Conservation (phyloP, 1,140 invertebrate genomes). For the Bombus breviceps region DNA sequence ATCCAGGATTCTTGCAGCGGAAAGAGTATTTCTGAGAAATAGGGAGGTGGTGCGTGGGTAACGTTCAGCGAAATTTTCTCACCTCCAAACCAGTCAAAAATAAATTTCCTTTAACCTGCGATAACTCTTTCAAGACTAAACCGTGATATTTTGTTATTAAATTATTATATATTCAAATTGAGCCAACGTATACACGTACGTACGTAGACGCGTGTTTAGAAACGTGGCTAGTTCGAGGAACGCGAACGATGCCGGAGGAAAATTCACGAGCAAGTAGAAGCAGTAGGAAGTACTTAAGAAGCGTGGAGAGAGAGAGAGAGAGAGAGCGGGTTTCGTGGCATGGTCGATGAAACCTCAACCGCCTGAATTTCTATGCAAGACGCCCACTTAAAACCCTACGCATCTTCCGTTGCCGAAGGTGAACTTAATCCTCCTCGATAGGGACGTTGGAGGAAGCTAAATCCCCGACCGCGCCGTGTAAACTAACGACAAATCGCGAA, state of each 20-base stretch:
- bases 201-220: no score
- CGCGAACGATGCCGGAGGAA: neutral
- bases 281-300: neutral
- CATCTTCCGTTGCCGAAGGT: slow-evolving; percentile 12
- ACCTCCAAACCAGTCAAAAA: neutral
- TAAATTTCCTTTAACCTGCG: neutral
- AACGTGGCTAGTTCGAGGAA: neutral
- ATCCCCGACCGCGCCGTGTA: slow-evolving; percentile 13
- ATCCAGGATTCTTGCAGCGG: neutral
- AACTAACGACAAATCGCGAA: slow-evolving; percentile 36
- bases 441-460: neutral
- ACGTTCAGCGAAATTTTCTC: neutral
- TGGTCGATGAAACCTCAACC: slow-evolving; percentile 80
- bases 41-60: neutral
- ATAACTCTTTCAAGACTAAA: neutral
- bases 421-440: slow-evolving; percentile 35
- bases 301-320: no score
- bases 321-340: slow-evolving; percentile 78
- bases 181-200: no score
- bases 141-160: no score
- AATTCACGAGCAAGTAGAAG: neutral
- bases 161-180: no score
- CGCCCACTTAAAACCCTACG: neutral
- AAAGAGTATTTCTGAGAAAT: neutral
- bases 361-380: slow-evolving; percentile 57